Percentiles rank a stretch among this genome's conserved stretches.
Conservation (phyloP, 2,888 invertebrate species). For the Archips xylosteana region DNA sequence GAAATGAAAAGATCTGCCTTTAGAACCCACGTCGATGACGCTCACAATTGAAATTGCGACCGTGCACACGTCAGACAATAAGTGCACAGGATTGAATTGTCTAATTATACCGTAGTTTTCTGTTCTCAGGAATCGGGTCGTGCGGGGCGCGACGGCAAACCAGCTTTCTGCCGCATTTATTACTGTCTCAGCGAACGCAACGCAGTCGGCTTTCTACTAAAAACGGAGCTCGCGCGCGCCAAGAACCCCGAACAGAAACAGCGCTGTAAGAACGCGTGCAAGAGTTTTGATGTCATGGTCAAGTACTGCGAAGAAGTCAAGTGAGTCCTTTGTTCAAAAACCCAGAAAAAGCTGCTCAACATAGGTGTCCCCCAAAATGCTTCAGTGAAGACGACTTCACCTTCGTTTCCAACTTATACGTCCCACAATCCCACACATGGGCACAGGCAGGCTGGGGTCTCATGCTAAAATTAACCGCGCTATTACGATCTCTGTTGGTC, state of each 20-base stretch:
- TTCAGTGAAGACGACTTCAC: too few species aligned
- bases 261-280: slow-evolving; percentile 87
- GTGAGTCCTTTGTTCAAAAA: slow-evolving; percentile 71
- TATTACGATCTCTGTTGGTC: too few species aligned
- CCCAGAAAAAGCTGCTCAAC: neutral
- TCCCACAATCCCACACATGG: too few species aligned
- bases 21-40: too few species aligned
- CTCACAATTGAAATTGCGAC: too few species aligned
- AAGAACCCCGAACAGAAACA: slow-evolving; percentile 84
- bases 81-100: too few species aligned
- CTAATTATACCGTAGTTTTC: neutral
- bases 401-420: too few species aligned
- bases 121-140: slow-evolving; percentile 94
- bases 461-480: too few species aligned
- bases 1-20: too few species aligned
- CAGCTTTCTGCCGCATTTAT: slow-evolving; percentile 96
- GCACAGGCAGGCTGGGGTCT: too few species aligned
- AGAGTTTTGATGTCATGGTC: slow-evolving; percentile 93
- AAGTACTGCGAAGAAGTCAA: slow-evolving; percentile 93
- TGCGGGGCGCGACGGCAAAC: slow-evolving; percentile 97
- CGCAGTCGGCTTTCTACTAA: slow-evolving; percentile 92
- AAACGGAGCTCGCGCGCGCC: slow-evolving; percentile 88
- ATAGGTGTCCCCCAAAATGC: too few species aligned
- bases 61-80: too few species aligned
- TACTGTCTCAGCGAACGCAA: slow-evolving; percentile 93